phyloP scores from a whole-genome alignment of 1,140 invertebrate species.

The Drosophila gunungcola region DNA sequence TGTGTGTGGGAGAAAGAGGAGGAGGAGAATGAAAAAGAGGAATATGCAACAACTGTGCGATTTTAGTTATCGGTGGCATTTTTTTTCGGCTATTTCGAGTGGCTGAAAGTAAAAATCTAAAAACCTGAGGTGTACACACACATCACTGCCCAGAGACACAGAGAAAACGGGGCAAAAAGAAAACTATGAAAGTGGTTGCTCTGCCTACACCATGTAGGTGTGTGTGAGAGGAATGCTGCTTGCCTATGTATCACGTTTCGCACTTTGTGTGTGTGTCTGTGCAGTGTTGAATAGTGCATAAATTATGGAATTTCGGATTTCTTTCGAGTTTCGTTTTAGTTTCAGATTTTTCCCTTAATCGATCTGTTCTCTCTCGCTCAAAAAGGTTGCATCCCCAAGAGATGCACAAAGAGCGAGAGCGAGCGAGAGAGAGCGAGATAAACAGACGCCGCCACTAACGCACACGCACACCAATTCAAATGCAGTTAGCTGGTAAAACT shows the following conservation, averaged over 20 bases:
- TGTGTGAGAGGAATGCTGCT: conserved; percentile 69
- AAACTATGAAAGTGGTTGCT: conserved; percentile 80
- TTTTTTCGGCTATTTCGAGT: conserved; percentile 29
- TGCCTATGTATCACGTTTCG: conserved; percentile 71
- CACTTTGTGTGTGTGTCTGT: conserved; percentile 45
- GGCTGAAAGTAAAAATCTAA: conserved; percentile 50
- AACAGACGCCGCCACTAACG: conserved; percentile 62
- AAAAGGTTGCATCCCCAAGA: conserved; percentile 72
- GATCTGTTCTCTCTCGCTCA: conserved; percentile 56
- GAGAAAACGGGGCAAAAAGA: conserved; percentile 64
- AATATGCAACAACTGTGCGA: conserved; percentile 42
- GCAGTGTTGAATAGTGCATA: conserved; percentile 77
- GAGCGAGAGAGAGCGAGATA: conserved; percentile 41
- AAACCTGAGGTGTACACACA: conserved; percentile 64
- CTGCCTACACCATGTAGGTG: conserved; percentile 49
- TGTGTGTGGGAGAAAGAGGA: conserved; percentile 26
- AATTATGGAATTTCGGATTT: conserved; percentile 59
- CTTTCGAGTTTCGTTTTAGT: conserved; percentile 28
- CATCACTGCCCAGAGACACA: conserved; percentile 65
- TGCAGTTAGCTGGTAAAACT: conserved; percentile 58
- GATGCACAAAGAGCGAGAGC: conserved; percentile 60
- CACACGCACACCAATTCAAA: conserved; percentile 39
- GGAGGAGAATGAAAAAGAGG: conserved; percentile 12
- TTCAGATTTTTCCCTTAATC: conserved; percentile 52
- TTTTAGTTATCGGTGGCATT: conserved; percentile 25